phyloP scores from a whole-genome alignment of 2,888 invertebrate genomes.

The Automeris io region DNA sequence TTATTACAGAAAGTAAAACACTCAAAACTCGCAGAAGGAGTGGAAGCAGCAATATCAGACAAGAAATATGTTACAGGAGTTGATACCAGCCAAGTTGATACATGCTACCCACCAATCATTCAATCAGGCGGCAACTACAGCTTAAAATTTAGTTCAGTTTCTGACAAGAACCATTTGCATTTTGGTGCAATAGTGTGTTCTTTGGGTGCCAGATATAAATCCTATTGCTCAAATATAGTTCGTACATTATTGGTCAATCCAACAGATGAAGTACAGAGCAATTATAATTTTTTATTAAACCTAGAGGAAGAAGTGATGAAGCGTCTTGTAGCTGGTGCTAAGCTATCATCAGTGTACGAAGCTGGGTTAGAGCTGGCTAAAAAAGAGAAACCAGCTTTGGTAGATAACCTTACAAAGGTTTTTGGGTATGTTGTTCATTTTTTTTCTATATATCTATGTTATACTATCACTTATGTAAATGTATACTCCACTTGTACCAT shows the following conservation, averaged over 20 bases:
- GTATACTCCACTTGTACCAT: too few species aligned
- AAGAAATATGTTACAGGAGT: constrained; percentile 96
- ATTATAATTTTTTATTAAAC: constrained; percentile 93
- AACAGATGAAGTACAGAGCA: constrained; percentile 84
- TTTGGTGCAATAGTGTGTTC: constrained; percentile 98
- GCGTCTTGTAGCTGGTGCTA: constrained; percentile 87
- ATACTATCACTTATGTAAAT: too few species aligned
- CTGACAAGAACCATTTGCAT: constrained; percentile 95
- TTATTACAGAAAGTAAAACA: constrained; percentile 94
- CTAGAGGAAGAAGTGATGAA: constrained; percentile 94
- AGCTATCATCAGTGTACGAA: constrained; percentile 92
- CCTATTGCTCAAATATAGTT: constrained; percentile 98
- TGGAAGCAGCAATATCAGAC: constrained; percentile 94
- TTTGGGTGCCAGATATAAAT: constrained; percentile 95
- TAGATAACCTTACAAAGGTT: constrained; percentile 94
- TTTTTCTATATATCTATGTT: background rate
- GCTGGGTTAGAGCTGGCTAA: constrained; percentile 88
- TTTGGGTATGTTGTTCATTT: constrained; percentile 80
- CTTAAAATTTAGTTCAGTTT: constrained; percentile 96
- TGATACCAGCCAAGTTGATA: constrained; percentile 92
- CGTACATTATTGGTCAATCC: constrained; percentile 98
- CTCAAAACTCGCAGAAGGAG: constrained; percentile 94
- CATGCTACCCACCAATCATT: constrained; percentile 99
- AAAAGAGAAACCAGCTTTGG: constrained; percentile 88
- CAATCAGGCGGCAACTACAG: constrained; percentile 99